phyloP scores from a whole-genome alignment of 2,113 vertebrate genomes.

The Trogon melanurus region DNA sequence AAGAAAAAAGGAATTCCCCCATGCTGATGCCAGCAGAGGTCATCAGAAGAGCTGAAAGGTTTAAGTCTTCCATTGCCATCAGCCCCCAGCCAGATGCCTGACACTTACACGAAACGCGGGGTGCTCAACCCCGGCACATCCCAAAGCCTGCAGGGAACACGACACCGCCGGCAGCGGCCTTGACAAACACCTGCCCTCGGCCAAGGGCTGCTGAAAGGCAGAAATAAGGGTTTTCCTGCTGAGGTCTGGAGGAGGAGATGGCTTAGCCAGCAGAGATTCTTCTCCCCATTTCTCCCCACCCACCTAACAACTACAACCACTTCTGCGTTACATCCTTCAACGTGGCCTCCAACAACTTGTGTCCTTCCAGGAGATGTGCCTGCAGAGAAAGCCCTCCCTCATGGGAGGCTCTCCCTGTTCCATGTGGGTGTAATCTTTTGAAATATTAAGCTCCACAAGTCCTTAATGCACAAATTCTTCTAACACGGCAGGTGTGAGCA shows the following conservation, averaged over 20 bases:
- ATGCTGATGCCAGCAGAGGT: constrained; percentile 62
- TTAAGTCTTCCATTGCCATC: constrained; percentile 43
- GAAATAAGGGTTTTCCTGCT: not conserved
- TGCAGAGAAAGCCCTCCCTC: not conserved
- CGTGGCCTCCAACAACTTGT: not conserved
- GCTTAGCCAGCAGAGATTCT: not conserved
- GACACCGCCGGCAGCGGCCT: not conserved
- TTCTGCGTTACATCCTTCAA: not conserved
- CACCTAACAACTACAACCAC: accelerated
- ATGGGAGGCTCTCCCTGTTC: not conserved
- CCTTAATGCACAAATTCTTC: not conserved
- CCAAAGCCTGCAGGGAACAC: not conserved
- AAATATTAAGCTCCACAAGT: accelerated
- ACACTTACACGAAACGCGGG: accelerated
- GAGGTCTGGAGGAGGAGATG: not conserved
- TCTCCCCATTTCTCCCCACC: not conserved
- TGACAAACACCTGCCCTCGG: not conserved
- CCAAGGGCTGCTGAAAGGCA: not conserved
- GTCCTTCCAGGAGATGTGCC: not conserved
- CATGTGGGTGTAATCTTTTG: not conserved
- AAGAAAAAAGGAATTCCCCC: constrained; percentile 46
- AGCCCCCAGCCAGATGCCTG: not conserved
- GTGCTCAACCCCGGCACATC: not conserved
- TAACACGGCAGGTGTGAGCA: not conserved
- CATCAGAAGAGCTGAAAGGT: constrained; percentile 58